Conservation (phyloP, 2,113 vertebrate genomes). For the Cryptomyrus ogoouensis region DNA sequence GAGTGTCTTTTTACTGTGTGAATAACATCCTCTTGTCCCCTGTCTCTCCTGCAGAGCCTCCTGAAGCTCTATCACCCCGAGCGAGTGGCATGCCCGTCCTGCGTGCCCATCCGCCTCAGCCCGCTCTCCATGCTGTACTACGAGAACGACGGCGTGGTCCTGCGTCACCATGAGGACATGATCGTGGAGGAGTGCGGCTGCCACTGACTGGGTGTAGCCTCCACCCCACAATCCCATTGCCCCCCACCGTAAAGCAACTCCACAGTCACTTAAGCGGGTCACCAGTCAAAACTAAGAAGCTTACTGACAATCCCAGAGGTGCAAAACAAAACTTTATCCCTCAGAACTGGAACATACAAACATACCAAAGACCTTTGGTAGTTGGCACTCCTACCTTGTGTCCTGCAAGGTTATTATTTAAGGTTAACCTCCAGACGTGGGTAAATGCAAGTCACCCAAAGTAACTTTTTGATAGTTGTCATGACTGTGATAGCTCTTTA, state of each 20-base stretch:
- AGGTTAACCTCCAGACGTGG: background rate
- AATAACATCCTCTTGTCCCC: background rate
- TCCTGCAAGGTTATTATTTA: background rate
- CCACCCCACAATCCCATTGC: background rate
- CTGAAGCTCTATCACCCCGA: conserved; percentile 72
- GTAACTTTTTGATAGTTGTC: background rate
- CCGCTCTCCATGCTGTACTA: conserved; percentile 84
- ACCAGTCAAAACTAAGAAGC: background rate
- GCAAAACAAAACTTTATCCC: background rate
- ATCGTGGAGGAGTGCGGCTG: conserved; percentile 81
- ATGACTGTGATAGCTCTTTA: conserved; percentile 14
- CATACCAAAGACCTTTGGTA: background rate
- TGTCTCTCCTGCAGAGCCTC: conserved; percentile 65
- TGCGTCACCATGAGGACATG: conserved; percentile 83
- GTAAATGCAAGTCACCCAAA: background rate
- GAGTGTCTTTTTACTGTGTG: background rate
- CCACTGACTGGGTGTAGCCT: conserved; percentile 55
- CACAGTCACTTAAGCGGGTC: background rate
- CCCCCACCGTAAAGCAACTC: background rate
- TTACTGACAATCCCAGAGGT: background rate
- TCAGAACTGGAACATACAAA: background rate
- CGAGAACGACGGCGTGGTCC: conserved; percentile 62
- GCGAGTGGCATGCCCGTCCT: conserved; percentile 62
- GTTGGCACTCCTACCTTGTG: background rate
- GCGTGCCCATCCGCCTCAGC: conserved; percentile 71